Conservation (phyloP, 2,797 vertebrate genomes). For the Tolypeutes matacus region DNA sequence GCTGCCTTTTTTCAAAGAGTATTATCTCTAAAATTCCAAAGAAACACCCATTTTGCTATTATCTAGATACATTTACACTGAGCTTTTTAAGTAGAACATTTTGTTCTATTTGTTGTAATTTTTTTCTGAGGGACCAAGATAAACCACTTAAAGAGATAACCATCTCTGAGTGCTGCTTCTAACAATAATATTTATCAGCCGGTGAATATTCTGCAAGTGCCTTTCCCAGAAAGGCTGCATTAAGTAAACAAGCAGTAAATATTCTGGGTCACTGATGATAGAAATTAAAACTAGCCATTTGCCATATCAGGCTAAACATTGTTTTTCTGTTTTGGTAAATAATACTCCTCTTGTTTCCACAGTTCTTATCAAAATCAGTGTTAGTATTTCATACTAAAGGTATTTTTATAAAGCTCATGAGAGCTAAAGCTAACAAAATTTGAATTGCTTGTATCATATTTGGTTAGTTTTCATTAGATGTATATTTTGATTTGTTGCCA, state of each 20-base stretch:
- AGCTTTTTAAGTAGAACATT: slow-evolving; percentile 77
- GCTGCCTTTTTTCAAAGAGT: slow-evolving; percentile 66
- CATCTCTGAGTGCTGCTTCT: slow-evolving; percentile 78
- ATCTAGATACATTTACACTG: slow-evolving; percentile 72
- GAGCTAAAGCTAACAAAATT: slow-evolving; percentile 79
- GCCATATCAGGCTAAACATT: slow-evolving; percentile 71
- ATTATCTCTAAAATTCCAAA: slow-evolving; percentile 65
- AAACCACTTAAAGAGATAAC: slow-evolving; percentile 81
- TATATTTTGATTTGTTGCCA: slow-evolving; percentile 77
- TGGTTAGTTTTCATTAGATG: slow-evolving; percentile 71
- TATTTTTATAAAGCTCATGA: slow-evolving; percentile 72
- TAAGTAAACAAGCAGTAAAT: slow-evolving; percentile 82
- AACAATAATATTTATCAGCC: slow-evolving; percentile 84
- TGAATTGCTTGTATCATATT: slow-evolving; percentile 67
- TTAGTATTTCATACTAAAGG: slow-evolving; percentile 78
- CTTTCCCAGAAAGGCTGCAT: slow-evolving; percentile 77
- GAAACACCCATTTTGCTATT: slow-evolving; percentile 71
- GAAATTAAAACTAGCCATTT: slow-evolving; percentile 68
- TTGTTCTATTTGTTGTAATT: slow-evolving; percentile 79
- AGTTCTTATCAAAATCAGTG: slow-evolving; percentile 81
- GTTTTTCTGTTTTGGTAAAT: slow-evolving; percentile 77
- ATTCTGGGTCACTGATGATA: slow-evolving; percentile 72
- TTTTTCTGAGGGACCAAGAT: slow-evolving; percentile 71
- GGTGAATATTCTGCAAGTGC: slow-evolving; percentile 77
- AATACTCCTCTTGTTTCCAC: slow-evolving; percentile 82